Evolutionary conservation across 1,140 invertebrate species (phyloP), one percentile per base, ranked within the genome.

Genomic region (Steinernema khuongi): DNA sequence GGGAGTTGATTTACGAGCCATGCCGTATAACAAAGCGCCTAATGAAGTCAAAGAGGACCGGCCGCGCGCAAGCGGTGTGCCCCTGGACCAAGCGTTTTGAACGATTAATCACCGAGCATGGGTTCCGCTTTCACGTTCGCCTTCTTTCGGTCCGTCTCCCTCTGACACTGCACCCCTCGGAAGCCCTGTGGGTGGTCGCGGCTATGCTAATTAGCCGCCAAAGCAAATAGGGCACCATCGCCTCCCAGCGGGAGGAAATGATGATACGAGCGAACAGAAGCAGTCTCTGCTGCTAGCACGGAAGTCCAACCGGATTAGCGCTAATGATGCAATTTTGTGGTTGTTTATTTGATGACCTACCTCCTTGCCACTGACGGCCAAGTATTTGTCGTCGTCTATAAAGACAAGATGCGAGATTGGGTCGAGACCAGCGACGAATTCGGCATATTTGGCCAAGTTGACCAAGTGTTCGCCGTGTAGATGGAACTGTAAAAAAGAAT

Each of bases 361-460:
- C 71, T 72, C 71, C 30, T 72, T 72, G 28, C 71, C 71, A 31
- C 44, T 66, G 66, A 72, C 31, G 18, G 71, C 71, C 18, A 66
- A 66, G 33, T 66, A 72, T 26, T 50, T 72, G 43, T 67, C 60
- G 31, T 72, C 71, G 41, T 67, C 41, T n/a, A 32, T 66, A 36
- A 72, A 72, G 29, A 66, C 41, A 26, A 72, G n/a, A 32, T 72
- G 44, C 41, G 71, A 31, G 66, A 72, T 66, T 17, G 71, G 43
- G 31, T 72, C 71, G 4, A 66, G 43, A n/a, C 71, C 71, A 29
- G 66, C 43, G 18, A 72, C 71, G 43, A 72, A 72, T 67, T 72
- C 71, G 30, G 19, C 41, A 43, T 72, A 72, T 50, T 72, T 72
- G 22, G n/a, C 44, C 18, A 72, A 31, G 18, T 72, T 72, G n/a